phyloP scores from a whole-genome alignment of 2,797 vertebrate genomes.

The Malurus leucopterus region DNA sequence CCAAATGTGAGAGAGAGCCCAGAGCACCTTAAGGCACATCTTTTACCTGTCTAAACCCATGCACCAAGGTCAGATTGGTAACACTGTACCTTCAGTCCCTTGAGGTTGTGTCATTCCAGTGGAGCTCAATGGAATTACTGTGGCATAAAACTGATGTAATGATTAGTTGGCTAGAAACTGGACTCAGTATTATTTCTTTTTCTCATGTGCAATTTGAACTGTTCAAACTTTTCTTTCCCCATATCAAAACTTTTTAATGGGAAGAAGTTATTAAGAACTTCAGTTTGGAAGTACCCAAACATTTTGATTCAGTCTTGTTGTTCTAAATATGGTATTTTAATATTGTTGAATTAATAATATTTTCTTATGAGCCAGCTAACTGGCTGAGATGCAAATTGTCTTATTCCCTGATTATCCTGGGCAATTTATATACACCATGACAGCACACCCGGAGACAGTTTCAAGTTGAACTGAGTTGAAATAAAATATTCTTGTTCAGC shows the following conservation, averaged over 20 bases:
- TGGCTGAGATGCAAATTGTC: neutral
- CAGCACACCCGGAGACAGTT: neutral
- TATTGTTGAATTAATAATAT: neutral
- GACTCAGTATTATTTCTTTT: neutral
- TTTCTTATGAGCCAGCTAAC: neutral
- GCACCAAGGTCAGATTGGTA: neutral
- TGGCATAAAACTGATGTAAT: neutral
- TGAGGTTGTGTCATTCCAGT: neutral
- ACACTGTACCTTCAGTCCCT: neutral
- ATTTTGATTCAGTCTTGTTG: neutral
- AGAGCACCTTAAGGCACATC: neutral
- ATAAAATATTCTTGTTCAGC: conserved; percentile 8
- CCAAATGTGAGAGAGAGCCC: neutral
- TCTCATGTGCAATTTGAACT: neutral
- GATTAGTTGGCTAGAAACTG: neutral
- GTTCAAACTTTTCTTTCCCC: neutral
- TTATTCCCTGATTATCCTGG: conserved; percentile 4
- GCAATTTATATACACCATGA: neutral
- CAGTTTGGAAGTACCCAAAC: neutral
- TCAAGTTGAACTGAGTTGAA: neutral
- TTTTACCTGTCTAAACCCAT: neutral
- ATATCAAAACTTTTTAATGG: neutral
- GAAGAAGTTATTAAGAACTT: neutral
- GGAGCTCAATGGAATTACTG: neutral
- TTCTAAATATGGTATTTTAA: neutral